Base-by-base conservation (phyloP, 2,797 vertebrate genomes). In the Rallus crepitans region DNA sequence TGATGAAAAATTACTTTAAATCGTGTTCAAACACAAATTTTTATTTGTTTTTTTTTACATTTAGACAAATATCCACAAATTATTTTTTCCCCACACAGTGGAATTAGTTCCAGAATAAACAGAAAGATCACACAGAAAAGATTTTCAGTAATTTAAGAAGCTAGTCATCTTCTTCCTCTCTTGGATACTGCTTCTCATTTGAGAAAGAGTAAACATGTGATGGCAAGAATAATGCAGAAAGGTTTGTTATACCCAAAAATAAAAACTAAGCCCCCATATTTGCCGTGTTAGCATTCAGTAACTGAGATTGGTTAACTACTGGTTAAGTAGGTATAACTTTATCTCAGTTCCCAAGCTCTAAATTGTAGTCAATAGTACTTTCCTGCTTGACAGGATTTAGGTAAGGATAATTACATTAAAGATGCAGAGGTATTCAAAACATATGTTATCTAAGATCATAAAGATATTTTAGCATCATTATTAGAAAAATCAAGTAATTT, bases 61-160 rank as follows among this genome's bases (percentile, higher is more conserved):
- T 85, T 68, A 17, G 9, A 40, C 35, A 39, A 85, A 42, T 78
- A 27, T 50, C 12, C 24, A 56, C 28, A 47, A 30, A 8, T 31
- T 2, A 30, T 55, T 37, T 66, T 12, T 12, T 37, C 12, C 33
- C 40, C 7, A 20, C 30, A 11, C 15, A 23, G 19, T 35, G 12
- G 12, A 85, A 63, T 45, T 45, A 52, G 7, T 3, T 12, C 11
- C 48, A 72, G 7, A 21, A 50, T 20, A 42, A 70, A 60, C 1
- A 1, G 19, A 59, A 15, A 52, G 8, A 31, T 27, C 0, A 0
- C 28, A 39, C 21, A 11, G 28, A 23, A 20, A 70, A 42, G 12
- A 1, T 23, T 33, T 55, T 6, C 13, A 45, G 31, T 9, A 42
- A 18, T 27, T 59, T 78, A 28, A 53, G 33, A 77, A 83, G 10